Base-by-base conservation (phyloP, 2,888 invertebrate genomes). In the Caenorhabditis sp. region DNA sequence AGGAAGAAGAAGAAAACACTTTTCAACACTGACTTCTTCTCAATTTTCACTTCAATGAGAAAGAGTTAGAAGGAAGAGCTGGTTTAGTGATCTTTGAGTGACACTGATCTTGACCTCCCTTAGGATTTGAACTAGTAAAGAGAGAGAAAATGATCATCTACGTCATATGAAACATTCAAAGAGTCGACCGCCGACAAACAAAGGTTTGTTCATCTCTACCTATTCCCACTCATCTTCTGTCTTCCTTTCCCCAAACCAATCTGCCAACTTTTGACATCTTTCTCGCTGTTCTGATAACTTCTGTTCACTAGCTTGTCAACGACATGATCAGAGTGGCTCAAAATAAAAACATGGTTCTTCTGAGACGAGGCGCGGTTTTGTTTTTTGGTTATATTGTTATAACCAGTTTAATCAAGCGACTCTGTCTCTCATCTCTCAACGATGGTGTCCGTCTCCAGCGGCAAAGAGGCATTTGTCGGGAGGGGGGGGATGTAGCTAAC, bases 401-500 rank as follows among this genome's bases (percentile, higher is more conserved):
- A 76, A 76, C 76, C 58, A 76, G 76, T 76, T 76, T 67, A 60
- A 76, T 76, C 76, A 76, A 67, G 47, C 20, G 60, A 35, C 51
- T 32, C 44, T 71, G 50, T 62, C 70, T 53, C 40, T 64, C 47
- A 53, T 40, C 44, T 64, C 53, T 60, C 62, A 53, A n/a, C n/a
- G n/a, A n/a, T n/a, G 56, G 62, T 71, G 62, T 71, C 64, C 70
- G 61, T 51, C 60, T 60, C 53, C 72, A 56, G 22, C 37, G 64
- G 44, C 40, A 53, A 13, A 47, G 71, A 71, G 55, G 71, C 74
- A 67, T 74, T 74, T 74, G 74, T 74, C 74, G 65, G n/a, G n/a
- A n/a, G n/a, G n/a, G n/a, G n/a, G n/a, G n/a, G n/a, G 72, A 74
- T 74, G 74, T 74, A 67, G 67, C 58, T 74, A 74, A 67, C 74